Evolutionary conservation across 1,140 invertebrate genomes (phyloP).

Genomic region (Gonatopus flavifemur): DNA sequence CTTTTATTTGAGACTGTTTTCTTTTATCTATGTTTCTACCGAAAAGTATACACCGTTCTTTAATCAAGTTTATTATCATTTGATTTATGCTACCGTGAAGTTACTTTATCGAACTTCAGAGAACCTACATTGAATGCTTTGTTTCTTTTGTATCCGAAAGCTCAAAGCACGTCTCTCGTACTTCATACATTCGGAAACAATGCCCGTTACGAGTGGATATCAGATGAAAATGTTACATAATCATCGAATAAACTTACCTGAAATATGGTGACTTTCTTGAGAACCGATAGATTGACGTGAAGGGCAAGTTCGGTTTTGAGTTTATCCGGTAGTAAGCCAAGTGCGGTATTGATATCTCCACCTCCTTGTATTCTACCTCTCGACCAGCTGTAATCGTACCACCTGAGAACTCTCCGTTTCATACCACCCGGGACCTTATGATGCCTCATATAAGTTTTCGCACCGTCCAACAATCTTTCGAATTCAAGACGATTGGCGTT

Average conservation of each 20-base stretch:
- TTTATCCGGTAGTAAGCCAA: conserved; percentile 92
- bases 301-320: conserved; percentile 94
- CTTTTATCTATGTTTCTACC: too few relatives aligned
- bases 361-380: conserved; percentile 93
- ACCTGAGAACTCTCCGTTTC: conserved; percentile 89
- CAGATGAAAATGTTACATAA: too few relatives aligned
- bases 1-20: too few relatives aligned
- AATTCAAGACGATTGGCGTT: conserved; percentile 97
- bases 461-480: conserved; percentile 90
- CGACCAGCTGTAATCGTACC: conserved; percentile 98
- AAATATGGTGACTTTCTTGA: conserved; percentile 83
- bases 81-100: too few relatives aligned
- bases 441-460: conserved; percentile 95
- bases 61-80: too few relatives aligned
- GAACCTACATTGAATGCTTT: too few relatives aligned
- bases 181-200: too few relatives aligned
- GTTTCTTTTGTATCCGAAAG: too few relatives aligned
- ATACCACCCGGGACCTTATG: conserved; percentile 95
- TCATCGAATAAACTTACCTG: conserved; percentile 45
- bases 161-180: too few relatives aligned
- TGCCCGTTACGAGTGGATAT: too few relatives aligned
- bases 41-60: too few relatives aligned
- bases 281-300: conserved; percentile 91
- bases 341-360: conserved; percentile 91
- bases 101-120: too few relatives aligned